These are phyloP conservation scores for Podarcis muralis DNA, from an alignment of 2,113 vertebrate genomes.

Conservation along the genomic window DNA sequence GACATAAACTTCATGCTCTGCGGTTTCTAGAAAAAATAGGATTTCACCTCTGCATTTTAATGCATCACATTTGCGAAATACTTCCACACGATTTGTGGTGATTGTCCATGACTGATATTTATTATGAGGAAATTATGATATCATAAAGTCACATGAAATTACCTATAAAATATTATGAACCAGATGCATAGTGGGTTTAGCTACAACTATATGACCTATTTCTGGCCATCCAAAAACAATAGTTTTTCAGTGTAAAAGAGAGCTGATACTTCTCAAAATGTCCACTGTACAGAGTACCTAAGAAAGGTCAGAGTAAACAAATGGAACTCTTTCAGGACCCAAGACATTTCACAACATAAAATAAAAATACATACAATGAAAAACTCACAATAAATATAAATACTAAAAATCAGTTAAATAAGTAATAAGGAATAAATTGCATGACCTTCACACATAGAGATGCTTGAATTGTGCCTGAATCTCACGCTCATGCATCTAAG, in stretches of 20 bases:
- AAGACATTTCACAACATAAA: too few relatives aligned
- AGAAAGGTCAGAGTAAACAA: background rate
- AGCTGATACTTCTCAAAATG: background rate
- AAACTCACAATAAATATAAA: too few relatives aligned
- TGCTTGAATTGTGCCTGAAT: background rate
- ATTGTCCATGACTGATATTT: background rate
- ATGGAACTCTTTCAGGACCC: background rate
- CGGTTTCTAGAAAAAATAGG: background rate
- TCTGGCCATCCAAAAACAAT: background rate
- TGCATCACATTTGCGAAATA: background rate
- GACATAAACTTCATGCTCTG: slow-evolving; percentile 27
- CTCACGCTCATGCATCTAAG: background rate
- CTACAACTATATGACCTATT: background rate
- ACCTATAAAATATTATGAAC: background rate
- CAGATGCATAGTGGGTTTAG: background rate
- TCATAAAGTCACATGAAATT: background rate
- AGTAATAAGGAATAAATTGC: background rate
- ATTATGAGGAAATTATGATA: background rate
- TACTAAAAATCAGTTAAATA: background rate
- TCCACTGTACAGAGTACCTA: background rate
- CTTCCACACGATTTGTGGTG: background rate
- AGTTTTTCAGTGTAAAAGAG: background rate
- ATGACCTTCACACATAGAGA: background rate
- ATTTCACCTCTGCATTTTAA: slow-evolving; percentile 5
- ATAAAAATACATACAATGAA: too few relatives aligned